Base-by-base conservation (phyloP, 2,888 invertebrate genomes). In the Paralinhomoeus sp. region DNA sequence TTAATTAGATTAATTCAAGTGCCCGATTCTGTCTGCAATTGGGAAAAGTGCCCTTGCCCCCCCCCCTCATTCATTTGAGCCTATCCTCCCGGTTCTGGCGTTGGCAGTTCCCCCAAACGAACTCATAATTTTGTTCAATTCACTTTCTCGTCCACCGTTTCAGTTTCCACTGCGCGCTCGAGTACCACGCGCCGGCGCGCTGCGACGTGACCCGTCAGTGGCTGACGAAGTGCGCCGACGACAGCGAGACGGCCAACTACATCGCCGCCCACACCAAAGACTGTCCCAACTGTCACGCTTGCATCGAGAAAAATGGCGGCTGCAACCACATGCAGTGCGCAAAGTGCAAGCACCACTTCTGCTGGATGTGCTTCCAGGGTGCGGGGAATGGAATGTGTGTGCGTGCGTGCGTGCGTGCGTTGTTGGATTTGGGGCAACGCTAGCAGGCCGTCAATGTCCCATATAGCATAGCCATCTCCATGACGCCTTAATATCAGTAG, bases 191-290 rank as follows among this genome's bases (percentile, higher is more conserved):
- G 23, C 97, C 97, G 24, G 89, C 93, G 3, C 85, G 87, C 65
- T 97, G 97, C 65, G 73, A 76, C 49, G 79, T 84, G 33, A 93
- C 97, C 53, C 81, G 80, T 59, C 80, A 80, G 58, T 97, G 97
- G 97, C 71, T 93, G 48, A 89, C 87, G n/a, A 97, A 97, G 68
- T 97, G 97, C 68, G 91, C 89, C 42, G 97, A 99, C 67, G 97
- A 99, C 67, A 91, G 89, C 48, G 97, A 97, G 70, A 99, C 97
- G 42, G 93, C 93, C 41, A 97, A 97, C 67, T 99, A 99, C 63
- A 97, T 97, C 57, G 87, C 85, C 69, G 91, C 91, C 58, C 82
- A 93, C 68, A 93, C 93, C 61, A 81, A 82, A 74, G 80, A 78
- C 66, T 93, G 93, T 65, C 31, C 31, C 15, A 84, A 83, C 68